These are phyloP conservation scores for Crocuta crocuta DNA, from an alignment of 2,113 vertebrate species.

Conservation along the genomic window DNA sequence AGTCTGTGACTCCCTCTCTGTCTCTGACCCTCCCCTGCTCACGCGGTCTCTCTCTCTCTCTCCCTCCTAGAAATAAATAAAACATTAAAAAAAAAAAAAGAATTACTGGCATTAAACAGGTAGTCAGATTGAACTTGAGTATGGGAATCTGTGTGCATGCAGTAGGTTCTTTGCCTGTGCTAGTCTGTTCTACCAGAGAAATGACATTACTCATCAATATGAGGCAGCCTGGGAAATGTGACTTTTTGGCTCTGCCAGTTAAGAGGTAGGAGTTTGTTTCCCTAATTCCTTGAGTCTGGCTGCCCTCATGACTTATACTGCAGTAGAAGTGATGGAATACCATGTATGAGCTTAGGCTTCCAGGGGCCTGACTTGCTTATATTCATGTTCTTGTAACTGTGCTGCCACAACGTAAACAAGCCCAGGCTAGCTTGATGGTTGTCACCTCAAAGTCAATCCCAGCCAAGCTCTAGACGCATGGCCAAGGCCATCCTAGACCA, in stretches of 20 bases:
- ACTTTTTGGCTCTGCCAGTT: neutral
- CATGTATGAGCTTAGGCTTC: neutral
- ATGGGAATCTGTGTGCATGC: too few species aligned
- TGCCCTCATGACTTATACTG: neutral
- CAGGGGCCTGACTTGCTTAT: neutral
- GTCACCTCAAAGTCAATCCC: neutral
- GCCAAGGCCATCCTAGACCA: neutral
- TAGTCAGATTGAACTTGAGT: neutral
- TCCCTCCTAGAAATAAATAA: too few species aligned
- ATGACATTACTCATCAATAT: neutral
- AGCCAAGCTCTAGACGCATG: neutral
- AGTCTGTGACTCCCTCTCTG: too few species aligned
- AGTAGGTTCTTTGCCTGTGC: neutral
- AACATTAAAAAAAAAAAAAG: neutral
- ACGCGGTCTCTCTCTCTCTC: too few species aligned
- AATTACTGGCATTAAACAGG: neutral
- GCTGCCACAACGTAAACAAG: neutral
- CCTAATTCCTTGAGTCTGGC: neutral
- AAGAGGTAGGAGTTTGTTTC: neutral
- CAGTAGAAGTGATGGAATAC: neutral
- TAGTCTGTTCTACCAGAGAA: neutral
- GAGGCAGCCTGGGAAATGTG: neutral
- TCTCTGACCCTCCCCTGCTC: too few species aligned
- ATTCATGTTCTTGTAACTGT: neutral
- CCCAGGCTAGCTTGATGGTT: neutral